Base-by-base conservation (phyloP, 2,888 invertebrate genomes). In the Mythimna albipuncta region DNA sequence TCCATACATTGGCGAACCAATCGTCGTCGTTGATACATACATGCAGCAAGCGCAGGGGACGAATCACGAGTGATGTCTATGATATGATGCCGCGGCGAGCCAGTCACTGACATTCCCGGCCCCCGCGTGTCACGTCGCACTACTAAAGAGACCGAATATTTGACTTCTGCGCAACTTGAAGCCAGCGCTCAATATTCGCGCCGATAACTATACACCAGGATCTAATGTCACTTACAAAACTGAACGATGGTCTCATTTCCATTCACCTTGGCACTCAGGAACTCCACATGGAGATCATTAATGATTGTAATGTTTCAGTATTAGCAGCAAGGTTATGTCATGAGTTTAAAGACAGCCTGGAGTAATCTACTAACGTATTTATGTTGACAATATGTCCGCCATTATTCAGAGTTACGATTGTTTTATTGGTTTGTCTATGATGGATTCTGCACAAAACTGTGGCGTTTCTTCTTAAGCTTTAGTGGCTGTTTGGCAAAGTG, bases 371-470 rank as follows among this genome's bases (percentile, higher is more conserved):
- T 21, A 35, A 65, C 65, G 5, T 59, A 64, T 80, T 64, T 11
- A 65, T 55, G 61, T 65, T 75, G 78, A 78, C 81, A 78, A 69
- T 69, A 81, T 59, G 70, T 26, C 47, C 7, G 26, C 6, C 75
- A 65, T 80, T 80, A 77, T 54, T 65, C 11, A 21, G 19, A 81
- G 54, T 79, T 76, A 79, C 54, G 70, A 70, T 57, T 66, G 7
- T 79, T 79, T 79, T 79, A 79, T 81, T 63, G 19, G 50, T 57
- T 13, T 19, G 21, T 10, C 35, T 75, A 21, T 32, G 65, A 63
- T 58, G 63, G 63, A 9, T 75, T 59, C 59, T 35, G n/a, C 52
- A 16, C 7, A 54, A 44, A 11, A 13, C 55, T 55, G 61, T 26
- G 47, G 55, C 6, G 26, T 55, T 59, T 6, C 68, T 21, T 54